A percentile compares a stretch with the other conserved stretches of the same genome.
These are phyloP conservation scores for Isotomurus palustris DNA, from an alignment of 2,888 invertebrate species.

Conservation along the genomic window DNA sequence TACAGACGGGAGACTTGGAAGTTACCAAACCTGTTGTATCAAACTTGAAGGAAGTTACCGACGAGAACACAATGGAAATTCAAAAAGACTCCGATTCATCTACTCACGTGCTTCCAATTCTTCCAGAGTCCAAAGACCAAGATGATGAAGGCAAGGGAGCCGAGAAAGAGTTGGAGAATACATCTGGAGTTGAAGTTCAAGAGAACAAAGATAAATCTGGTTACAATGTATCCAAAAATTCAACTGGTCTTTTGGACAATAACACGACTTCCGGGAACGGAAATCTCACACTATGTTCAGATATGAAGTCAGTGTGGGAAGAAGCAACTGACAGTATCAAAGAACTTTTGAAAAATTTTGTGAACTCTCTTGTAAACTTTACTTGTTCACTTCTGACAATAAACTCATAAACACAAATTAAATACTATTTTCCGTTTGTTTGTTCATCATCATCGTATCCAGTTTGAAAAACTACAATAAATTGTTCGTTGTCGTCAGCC, in stretches of 20 bases:
- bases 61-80: too few species aligned
- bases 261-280: not conserved
- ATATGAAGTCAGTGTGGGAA: constrained; percentile 2
- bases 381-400: not conserved
- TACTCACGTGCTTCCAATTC: too few species aligned
- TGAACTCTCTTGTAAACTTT: constrained; percentile 2
- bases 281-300: not conserved
- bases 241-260: not conserved
- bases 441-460: not conserved
- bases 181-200: too few species aligned
- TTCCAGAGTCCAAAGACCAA: too few species aligned
- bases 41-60: too few species aligned
- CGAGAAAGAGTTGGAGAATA: too few species aligned
- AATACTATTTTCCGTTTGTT: not conserved
- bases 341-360: not conserved
- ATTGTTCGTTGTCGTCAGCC: too few species aligned
- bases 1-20: too few species aligned
- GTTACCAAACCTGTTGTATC: too few species aligned
- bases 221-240: not conserved
- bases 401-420: not conserved
- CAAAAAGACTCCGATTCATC: too few species aligned
- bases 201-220: not conserved
- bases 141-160: too few species aligned
- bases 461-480: too few species aligned
- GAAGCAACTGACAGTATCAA: constrained; percentile 2